Base-by-base conservation (phyloP, 2,888 invertebrate genomes). In the Ceraclea dissimilis region DNA sequence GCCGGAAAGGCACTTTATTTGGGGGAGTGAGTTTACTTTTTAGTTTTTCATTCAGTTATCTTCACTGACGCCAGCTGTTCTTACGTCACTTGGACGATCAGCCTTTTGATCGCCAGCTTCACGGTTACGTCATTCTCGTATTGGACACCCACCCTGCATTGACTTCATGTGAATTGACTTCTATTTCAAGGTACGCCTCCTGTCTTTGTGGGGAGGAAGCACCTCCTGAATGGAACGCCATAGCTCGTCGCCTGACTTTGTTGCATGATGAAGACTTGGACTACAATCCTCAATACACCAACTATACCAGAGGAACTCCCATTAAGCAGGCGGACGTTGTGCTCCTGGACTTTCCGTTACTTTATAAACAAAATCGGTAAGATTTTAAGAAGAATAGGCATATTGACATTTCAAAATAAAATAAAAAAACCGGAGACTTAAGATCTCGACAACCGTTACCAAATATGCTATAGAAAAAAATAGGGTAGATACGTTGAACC, bases 241-340 rank as follows among this genome's bases (percentile, higher is more conserved):
- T 71, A 0, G 70, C 68, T 5, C 61, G 67, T 26, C 66, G 66
- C 1, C 59, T 74, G 18, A 59, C 67, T 13, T 65, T 73, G 26
- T 63, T 69, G 1, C 68, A 68, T 54, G 69, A 73, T 59, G 46
- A 48, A 1, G 52, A 51, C 1, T 48, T 65, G 18, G 65, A 74
- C 54, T 74, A 70, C 59, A 70, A 73, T 66, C 74, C 74, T 0
- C 69, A 74, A 59, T 68, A 69, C 58, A 64, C 65, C 34, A 70
- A 68, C 2, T 74, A 71, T 52, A 56, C 64, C 2, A 58, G 65
- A 2, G 63, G 63, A 10, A 64, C 65, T n/a, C 56, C 51, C 16
- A 67, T 73, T 2, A 74, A 74, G 57, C 74, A 74, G 61, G 74
- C 74, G 13, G 74, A 74, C 52, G 69, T 69, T 2, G 67, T 73